phyloP scores from a whole-genome alignment of 2,888 invertebrate genomes.

The Branchipolynoe longqiensis region DNA sequence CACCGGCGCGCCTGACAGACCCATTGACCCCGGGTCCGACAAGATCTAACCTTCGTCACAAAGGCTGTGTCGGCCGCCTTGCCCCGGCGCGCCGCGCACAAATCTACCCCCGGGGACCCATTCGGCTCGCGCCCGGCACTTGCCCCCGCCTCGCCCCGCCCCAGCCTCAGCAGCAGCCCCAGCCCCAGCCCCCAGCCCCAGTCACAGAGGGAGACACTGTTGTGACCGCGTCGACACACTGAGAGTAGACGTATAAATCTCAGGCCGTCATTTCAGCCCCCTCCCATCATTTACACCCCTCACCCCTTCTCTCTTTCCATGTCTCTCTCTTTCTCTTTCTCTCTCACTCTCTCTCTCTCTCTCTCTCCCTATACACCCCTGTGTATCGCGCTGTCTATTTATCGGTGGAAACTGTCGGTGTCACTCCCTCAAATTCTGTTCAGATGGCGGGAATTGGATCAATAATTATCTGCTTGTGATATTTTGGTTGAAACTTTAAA shows the following conservation, averaged over 20 bases:
- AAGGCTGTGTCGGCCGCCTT: conserved; percentile 18
- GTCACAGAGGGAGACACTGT: neutral
- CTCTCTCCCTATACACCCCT: neutral
- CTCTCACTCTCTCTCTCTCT: neutral
- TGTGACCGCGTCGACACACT: neutral
- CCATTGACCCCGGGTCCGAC: conserved; percentile 39
- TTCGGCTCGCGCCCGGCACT: neutral
- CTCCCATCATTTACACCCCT: neutral
- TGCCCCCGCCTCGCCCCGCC: neutral
- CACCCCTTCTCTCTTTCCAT: neutral
- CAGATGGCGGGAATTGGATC: no score
- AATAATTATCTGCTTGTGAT: no score
- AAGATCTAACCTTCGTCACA: conserved; percentile 49
- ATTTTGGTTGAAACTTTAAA: no score
- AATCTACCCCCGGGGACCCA: conserved; percentile 45
- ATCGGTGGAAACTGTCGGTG: no score
- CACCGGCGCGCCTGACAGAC: conserved; percentile 32
- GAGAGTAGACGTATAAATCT: neutral
- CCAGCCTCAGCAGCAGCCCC: neutral
- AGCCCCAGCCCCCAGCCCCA: neutral
- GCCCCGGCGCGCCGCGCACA: conserved; percentile 7
- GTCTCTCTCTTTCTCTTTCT: neutral
- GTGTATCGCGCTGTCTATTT: neutral
- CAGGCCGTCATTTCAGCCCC: neutral
- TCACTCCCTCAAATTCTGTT: no score